These are phyloP conservation scores for Metacarcinus magister DNA, from an alignment of 2,888 invertebrate genomes.

Conservation along the genomic window DNA sequence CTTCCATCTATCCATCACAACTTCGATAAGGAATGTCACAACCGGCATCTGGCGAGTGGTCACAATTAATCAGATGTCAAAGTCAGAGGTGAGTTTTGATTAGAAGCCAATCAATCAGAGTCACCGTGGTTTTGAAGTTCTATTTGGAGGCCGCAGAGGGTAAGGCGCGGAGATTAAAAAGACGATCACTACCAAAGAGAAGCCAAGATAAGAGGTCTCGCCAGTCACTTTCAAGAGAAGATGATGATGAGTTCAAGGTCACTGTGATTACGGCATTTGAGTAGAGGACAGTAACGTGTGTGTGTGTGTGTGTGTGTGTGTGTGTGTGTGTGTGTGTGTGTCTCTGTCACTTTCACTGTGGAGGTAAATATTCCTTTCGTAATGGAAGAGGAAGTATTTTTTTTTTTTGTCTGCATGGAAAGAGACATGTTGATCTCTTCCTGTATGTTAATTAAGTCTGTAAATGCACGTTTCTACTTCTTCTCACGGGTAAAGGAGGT, in stretches of 20 bases:
- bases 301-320: too few species aligned
- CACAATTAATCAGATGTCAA: constrained; percentile 27
- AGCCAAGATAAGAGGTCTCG: neutral
- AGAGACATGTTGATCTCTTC: too few species aligned
- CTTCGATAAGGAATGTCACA: neutral
- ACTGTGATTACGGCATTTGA: neutral
- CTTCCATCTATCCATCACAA: neutral
- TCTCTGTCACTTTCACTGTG: too few species aligned
- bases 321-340: too few species aligned
- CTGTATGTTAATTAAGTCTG: too few species aligned
- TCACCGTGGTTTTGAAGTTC: neutral
- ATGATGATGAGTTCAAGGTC: neutral
- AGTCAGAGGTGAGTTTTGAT: neutral
- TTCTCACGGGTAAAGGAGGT: too few species aligned
- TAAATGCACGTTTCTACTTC: too few species aligned
- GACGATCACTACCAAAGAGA: neutral
- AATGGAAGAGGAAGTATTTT: too few species aligned
- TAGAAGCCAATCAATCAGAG: constrained; percentile 14
- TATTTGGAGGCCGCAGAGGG: neutral
- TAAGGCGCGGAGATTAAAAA: neutral
- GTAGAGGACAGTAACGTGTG: too few species aligned
- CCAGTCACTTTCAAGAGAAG: neutral
- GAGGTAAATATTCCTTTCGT: too few species aligned
- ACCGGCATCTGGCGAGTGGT: constrained; percentile 19
- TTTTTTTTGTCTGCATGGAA: too few species aligned